These are phyloP conservation scores for Microdon myrmicae DNA, from an alignment of 2,888 invertebrate species.

Conservation along the genomic window DNA sequence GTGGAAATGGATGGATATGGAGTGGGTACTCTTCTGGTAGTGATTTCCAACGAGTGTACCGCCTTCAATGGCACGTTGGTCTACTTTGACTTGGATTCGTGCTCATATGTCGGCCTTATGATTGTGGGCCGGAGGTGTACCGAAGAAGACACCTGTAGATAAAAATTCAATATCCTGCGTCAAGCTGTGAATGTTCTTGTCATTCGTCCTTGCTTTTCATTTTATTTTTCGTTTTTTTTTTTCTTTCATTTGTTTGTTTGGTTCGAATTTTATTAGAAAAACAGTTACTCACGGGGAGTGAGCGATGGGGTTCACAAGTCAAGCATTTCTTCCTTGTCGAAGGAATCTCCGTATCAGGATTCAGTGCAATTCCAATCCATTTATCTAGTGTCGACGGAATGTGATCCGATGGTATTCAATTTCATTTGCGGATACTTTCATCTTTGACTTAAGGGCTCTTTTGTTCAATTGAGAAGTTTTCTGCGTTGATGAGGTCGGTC, in stretches of 20 bases:
- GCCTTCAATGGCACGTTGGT: constrained; percentile 22
- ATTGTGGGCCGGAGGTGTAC: constrained; percentile 6
- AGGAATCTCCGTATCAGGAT: neutral
- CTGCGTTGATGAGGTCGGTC: constrained; percentile 16
- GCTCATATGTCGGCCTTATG: constrained; percentile 2
- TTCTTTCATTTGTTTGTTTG: too few relatives aligned
- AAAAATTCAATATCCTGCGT: constrained; percentile 57
- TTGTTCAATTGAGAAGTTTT: constrained; percentile 13
- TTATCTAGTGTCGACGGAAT: constrained; percentile 30
- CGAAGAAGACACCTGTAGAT: constrained; percentile 54
- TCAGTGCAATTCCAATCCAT: constrained; percentile 35
- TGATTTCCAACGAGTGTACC: constrained; percentile 16
- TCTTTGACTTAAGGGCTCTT: constrained; percentile 30
- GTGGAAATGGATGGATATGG: constrained; percentile 7
- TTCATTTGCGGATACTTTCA: constrained; percentile 36
- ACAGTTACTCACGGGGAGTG: constrained; percentile 4
- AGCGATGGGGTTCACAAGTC: constrained; percentile 15
- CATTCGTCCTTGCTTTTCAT: constrained; percentile 7
- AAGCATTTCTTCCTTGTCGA: constrained; percentile 10
- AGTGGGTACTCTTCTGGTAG: constrained; percentile 13
- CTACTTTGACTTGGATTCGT: constrained; percentile 25
- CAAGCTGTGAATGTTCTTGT: constrained; percentile 35
- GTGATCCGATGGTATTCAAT: constrained; percentile 17
- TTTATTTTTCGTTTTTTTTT: constrained; percentile 12
- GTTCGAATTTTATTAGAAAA: neutral